Evolutionary conservation across 2,113 vertebrate genomes (phyloP), one percentile per base, ranked within the genome.

Genomic region (Pygoscelis adeliae): DNA sequence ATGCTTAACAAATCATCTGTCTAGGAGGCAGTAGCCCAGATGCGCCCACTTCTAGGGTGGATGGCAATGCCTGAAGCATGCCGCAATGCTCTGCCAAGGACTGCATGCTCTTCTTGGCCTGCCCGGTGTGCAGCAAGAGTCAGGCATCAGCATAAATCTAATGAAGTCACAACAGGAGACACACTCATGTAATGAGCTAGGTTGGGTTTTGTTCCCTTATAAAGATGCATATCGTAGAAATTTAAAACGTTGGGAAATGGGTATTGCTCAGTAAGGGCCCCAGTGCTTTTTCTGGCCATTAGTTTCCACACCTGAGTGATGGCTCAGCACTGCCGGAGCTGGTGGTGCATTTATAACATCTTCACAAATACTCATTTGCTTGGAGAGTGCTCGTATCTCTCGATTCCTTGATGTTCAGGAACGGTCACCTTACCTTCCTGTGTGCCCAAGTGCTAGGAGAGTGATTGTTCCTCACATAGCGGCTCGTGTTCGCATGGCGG

Each of bases 1-100:
- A 83, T 49, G 53, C 89, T 96, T 95, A 87, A 80, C 81, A 94
- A 91, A 93, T 95, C 82, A 72, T 91, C 91, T 83, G 77, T 85
- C 90, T 94, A 40, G 87, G 91, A 96, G 87, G 95, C 85, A 96
- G 15, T 1, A 86, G 62, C 92, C 90, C 93, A 90, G 84, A 88
- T 88, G 93, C 49, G 73, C 34, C 84, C 93, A 79, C 58, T 91
- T 61, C 44, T 61, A 29, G 87, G 56, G 78, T n/a, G 53, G 78
- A 90, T 30, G 69, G 92, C 82, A 26, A 4, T 42, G 85, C 74
- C 83, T 47, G 6, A 16, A 85, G 83, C 42, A 29, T 1, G 0
- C 77, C 2, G 8, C 42, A 47, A 6, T 3, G 52, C 72, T 85
- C 20, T 87, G 81, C 84, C 58, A 5, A 77, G 83, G 86, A 14